Evolutionary conservation across 1,140 invertebrate species (phyloP), one percentile per base, ranked within the genome.

Genomic region (Drosophila mauritiana): DNA sequence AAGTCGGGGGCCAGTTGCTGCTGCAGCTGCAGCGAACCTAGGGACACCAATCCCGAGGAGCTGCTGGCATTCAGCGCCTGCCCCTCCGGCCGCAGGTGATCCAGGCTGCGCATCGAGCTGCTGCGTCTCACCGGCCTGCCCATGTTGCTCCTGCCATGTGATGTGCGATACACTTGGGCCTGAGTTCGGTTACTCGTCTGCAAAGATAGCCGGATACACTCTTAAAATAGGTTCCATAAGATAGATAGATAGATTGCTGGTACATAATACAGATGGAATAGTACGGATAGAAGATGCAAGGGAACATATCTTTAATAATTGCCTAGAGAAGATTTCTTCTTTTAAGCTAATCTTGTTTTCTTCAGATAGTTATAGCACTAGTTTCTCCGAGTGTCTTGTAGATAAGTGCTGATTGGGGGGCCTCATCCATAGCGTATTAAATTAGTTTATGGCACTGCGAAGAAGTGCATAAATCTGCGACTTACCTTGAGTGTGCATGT

Each of bases 401-500:
- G 40, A 25, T 22, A 36, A 22, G 10, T 20, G 8, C 45, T 5
- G 8, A 20, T 27, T 34, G 17, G 13, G 45, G 45, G 20, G 20
- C 10, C 15, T 22, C n/a, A 15, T 34, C 7, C 54, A 12, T 45
- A 63, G 77, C 55, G 64, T 76, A 80, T 72, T 84, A 88, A 82
- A 88, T 88, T 81, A 88, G 75, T 86, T 79, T 81, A 86, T 85
- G 82, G 82, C 78, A 59, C 49, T 58, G 76, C 63, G 54, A 61
- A 48, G 25, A 78, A 68, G 57, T 75, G 73, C 69, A 89, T 89
- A 89, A 84, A 80, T 89, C 54, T 77, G 39, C 39, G 57, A 42
- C 68, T 84, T 63, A 92, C 92, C 88, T 92, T 92, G 58, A 92
- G 80, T 25, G 90, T 89, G 48, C 97, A 98, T 20, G 94, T 97